Evolutionary conservation across 2,888 invertebrate species (phyloP), one percentile per base, ranked within the genome.

Genomic region (Ichneumoninae sp.): DNA sequence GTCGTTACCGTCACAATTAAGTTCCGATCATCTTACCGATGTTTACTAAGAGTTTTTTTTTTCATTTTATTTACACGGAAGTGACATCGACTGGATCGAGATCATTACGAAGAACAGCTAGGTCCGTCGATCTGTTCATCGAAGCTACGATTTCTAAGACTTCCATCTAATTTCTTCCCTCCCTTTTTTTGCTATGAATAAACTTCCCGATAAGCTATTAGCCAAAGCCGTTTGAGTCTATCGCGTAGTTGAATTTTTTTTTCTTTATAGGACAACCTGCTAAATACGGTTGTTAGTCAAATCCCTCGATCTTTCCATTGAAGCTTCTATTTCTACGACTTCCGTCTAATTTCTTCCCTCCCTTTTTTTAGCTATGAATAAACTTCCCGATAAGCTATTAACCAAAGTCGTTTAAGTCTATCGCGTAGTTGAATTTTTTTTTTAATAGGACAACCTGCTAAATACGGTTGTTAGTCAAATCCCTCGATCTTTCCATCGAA

Each of bases 51-150:
- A 36, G 36, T 36, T 36, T 36, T 36, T 7, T 7, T 36, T 6
- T 8, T 36, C 6, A 0, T 10, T 22, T 54, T 54, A n/a, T 54
- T 22, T 94, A 92, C 88, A 94, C 94, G 1, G 90, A 93, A 40
- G 92, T 94, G 4, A 94, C 94, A 0, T 90, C 76, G 92, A 92
- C 10, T 95, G 94, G 94, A 89, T 94, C 77, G 90, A 87, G 1
- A 0, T 19, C 1, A 87, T 16, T 7, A 80, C 73, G 22, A 19
- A 73, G 1, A 80, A 84, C 2, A 19, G 33, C 33, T 33, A 13
- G 8, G 6, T 4, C n/a, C 5, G 8, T 26, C 44, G 47, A 76
- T 26, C 19, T 33, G 0, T 7, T 16, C 8, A 13, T 10, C 10
- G 10, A 47, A 26, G 5, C 26, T 0, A 68, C 47, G 7, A 50